These are phyloP conservation scores for Hypena proboscidalis DNA, from an alignment of 2,888 invertebrate species.

Conservation along the genomic window DNA sequence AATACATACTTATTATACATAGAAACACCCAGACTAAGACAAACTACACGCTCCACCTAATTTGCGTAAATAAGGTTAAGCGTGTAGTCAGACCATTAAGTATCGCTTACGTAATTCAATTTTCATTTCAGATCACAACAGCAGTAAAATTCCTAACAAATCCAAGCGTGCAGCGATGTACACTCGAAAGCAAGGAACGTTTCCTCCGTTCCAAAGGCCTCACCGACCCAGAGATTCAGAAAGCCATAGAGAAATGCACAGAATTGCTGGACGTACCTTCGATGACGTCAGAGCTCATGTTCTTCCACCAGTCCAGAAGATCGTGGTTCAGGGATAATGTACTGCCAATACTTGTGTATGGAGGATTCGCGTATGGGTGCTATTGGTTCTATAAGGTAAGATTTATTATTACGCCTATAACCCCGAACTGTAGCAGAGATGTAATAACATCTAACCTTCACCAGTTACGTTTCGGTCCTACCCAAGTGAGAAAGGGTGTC, in stretches of 20 bases:
- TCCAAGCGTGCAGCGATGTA: slow-evolving; percentile 92
- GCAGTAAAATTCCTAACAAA: slow-evolving; percentile 95
- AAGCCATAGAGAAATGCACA: slow-evolving; percentile 89
- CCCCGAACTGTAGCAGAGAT: too few species aligned
- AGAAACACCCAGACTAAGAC: too few species aligned
- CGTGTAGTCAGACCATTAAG: background rate
- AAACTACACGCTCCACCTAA: too few species aligned
- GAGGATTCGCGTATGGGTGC: slow-evolving; percentile 91
- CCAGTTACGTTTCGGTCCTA: too few species aligned
- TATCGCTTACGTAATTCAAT: background rate
- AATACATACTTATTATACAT: too few species aligned
- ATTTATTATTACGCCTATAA: background rate
- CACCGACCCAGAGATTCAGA: slow-evolving; percentile 89
- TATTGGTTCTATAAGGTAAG: slow-evolving; percentile 93
- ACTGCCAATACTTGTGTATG: slow-evolving; percentile 90
- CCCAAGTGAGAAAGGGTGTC: too few species aligned
- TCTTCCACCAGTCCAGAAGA: slow-evolving; percentile 65
- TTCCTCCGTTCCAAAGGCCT: slow-evolving; percentile 92
- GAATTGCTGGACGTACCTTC: slow-evolving; percentile 70
- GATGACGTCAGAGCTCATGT: slow-evolving; percentile 72
- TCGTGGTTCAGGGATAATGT: slow-evolving; percentile 88
- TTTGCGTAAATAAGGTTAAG: slow-evolving; percentile 5
- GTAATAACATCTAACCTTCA: too few species aligned
- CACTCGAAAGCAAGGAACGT: slow-evolving; percentile 91
- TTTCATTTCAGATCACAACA: slow-evolving; percentile 88